A percentile compares a stretch with the other conserved stretches of the same genome.
Evolutionary conservation across 2,113 vertebrate genomes (phyloP).

Genomic region (Trogon surrucura): DNA sequence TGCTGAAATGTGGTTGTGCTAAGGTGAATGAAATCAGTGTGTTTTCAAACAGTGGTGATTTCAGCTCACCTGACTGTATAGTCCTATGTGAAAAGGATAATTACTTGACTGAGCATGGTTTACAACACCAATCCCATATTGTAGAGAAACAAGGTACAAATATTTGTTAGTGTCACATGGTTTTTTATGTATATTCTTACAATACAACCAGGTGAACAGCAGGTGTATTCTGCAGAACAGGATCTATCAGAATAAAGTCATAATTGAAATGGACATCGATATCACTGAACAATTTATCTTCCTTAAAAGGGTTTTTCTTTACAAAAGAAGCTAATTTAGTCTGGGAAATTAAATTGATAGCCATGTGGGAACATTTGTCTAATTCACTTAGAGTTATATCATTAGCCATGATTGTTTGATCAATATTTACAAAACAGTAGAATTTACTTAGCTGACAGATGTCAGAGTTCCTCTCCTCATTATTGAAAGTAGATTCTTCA

Average conservation of each 20-base stretch:
- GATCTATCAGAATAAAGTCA: background rate
- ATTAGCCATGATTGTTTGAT: conserved; percentile 72
- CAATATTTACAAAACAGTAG: conserved; percentile 70
- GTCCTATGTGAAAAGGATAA: no score
- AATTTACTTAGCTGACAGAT: conserved; percentile 64
- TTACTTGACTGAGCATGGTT: background rate
- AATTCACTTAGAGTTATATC: conserved; percentile 72
- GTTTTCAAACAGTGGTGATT: background rate
- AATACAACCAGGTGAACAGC: background rate
- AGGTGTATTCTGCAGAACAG: background rate
- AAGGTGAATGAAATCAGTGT: background rate
- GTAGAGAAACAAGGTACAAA: background rate
- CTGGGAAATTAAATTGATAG: conserved; percentile 72
- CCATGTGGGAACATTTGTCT: conserved; percentile 66
- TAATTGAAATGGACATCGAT: conserved; percentile 62
- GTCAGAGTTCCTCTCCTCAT: conserved; percentile 31
- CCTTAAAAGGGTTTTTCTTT: conserved; percentile 59
- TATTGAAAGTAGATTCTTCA: conserved; percentile 25
- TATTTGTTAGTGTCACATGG: background rate
- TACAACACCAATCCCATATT: background rate
- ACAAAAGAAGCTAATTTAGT: conserved; percentile 63
- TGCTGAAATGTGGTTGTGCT: background rate
- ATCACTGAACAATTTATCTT: conserved; percentile 66
- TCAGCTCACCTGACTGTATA: background rate
- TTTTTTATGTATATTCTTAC: background rate